phyloP scores from a whole-genome alignment of 2,888 invertebrate genomes.

The Lepidonotus clava region DNA sequence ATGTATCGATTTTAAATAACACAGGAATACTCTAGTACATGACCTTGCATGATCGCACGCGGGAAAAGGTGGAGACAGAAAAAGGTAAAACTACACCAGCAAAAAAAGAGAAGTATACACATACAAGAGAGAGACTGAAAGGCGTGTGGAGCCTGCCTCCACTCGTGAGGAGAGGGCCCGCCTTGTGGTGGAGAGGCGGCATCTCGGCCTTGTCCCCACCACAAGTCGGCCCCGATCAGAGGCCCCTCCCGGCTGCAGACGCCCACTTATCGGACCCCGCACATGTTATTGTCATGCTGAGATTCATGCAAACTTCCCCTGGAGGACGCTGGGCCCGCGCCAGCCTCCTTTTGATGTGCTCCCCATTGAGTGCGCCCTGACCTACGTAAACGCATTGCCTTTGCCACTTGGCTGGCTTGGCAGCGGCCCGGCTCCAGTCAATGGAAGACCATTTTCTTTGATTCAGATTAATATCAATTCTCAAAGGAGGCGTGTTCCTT shows the following conservation, averaged over 20 bases:
- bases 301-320: conserved; percentile 53
- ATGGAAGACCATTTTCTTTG: not conserved
- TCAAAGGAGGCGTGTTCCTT: conserved; percentile 22
- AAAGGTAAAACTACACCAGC: too few relatives aligned
- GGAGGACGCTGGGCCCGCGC: conserved; percentile 3
- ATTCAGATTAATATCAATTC: conserved; percentile 40
- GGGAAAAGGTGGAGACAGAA: too few relatives aligned
- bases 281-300: conserved; percentile 53
- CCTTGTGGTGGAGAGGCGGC: not conserved
- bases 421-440: not conserved
- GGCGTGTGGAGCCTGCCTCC: too few relatives aligned
- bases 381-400: conserved; percentile 43
- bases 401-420: conserved; percentile 6
- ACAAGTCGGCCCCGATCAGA: not conserved
- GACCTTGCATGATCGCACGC: too few relatives aligned
- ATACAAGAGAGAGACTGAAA: too few relatives aligned
- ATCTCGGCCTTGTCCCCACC: not conserved
- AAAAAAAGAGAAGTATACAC: too few relatives aligned
- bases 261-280: conserved; percentile 26
- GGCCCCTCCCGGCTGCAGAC: not conserved
- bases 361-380: not conserved
- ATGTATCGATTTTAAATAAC: too few relatives aligned
- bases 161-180: not conserved
- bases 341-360: conserved; percentile 13
- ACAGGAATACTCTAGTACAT: too few relatives aligned